Percentiles rank a stretch among this genome's conserved stretches.
Evolutionary conservation across 2,888 invertebrate genomes (phyloP).

Genomic region (Apodemia duryi): DNA sequence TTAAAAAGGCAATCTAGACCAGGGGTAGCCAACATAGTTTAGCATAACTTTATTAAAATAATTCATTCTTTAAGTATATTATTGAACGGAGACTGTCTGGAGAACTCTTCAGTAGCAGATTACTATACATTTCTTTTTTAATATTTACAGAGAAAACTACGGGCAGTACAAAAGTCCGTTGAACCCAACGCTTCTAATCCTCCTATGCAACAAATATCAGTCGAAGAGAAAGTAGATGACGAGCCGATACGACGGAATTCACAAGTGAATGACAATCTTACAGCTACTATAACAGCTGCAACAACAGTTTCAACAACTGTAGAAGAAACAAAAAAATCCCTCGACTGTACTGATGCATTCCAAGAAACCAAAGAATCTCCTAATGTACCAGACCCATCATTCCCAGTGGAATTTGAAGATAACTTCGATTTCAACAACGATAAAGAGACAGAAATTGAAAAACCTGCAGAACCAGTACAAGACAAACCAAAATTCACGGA

Average conservation of each 20-base stretch:
- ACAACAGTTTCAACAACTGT: constrained; percentile 11
- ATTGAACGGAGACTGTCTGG: no score
- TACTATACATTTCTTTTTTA: background rate
- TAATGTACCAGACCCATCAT: constrained; percentile 44
- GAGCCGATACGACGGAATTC: constrained; percentile 37
- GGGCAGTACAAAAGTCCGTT: constrained; percentile 79
- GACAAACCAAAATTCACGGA: constrained; percentile 78
- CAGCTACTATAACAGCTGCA: constrained; percentile 14
- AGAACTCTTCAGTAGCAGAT: background rate
- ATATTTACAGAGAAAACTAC: constrained; percentile 80
- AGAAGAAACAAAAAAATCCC: constrained; percentile 27
- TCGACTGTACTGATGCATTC: constrained; percentile 29
- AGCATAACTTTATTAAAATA: background rate
- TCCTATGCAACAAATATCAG: constrained; percentile 42
- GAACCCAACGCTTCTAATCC: constrained; percentile 57
- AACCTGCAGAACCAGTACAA: constrained; percentile 39
- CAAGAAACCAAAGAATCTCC: constrained; percentile 38
- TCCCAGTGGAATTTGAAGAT: constrained; percentile 61
- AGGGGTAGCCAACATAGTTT: background rate
- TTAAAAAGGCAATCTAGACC: no score
- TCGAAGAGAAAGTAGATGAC: constrained; percentile 58
- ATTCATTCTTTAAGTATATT: no score
- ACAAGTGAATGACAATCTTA: constrained; percentile 29
- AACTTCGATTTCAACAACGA: constrained; percentile 50
- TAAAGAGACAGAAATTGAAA: constrained; percentile 42